Conservation (phyloP, 2,888 invertebrate species). For the Parelbella ahira region DNA sequence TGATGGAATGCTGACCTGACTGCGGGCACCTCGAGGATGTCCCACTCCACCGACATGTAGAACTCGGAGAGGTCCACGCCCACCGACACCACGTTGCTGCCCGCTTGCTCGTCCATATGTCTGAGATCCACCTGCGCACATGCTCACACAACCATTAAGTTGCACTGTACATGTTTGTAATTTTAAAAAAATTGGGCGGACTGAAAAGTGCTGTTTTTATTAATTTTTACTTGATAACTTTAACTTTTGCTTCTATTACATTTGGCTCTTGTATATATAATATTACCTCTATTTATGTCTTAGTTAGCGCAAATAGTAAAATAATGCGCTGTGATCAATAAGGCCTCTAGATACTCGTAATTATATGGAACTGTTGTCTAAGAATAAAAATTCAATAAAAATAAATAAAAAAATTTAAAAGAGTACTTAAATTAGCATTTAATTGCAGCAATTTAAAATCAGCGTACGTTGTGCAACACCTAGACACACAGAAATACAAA, state of each 20-base stretch:
- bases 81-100: constrained; percentile 93
- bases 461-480: constrained; percentile 29
- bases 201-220: too few species aligned
- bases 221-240: too few species aligned
- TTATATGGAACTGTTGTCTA: too few species aligned
- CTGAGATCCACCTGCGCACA: constrained; percentile 90
- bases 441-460: constrained; percentile 14
- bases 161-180: background rate
- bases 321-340: too few species aligned
- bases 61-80: constrained; percentile 98
- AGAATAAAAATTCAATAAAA: too few species aligned
- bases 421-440: constrained; percentile 7
- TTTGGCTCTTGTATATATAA: too few species aligned
- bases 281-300: too few species aligned
- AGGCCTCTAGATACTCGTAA: too few species aligned
- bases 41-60: constrained; percentile 99
- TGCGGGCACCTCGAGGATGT: constrained; percentile 97
- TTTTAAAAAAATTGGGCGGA: too few species aligned
- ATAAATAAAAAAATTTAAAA: too few species aligned
- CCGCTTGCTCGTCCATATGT: constrained; percentile 94
- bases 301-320: too few species aligned
- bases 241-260: too few species aligned
- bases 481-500: constrained; percentile 26
- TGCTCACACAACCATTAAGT: constrained; percentile 34
- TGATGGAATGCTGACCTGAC: constrained; percentile 83